phyloP scores from a whole-genome alignment of 1,140 invertebrate species.

The Cotesia vestalis region DNA sequence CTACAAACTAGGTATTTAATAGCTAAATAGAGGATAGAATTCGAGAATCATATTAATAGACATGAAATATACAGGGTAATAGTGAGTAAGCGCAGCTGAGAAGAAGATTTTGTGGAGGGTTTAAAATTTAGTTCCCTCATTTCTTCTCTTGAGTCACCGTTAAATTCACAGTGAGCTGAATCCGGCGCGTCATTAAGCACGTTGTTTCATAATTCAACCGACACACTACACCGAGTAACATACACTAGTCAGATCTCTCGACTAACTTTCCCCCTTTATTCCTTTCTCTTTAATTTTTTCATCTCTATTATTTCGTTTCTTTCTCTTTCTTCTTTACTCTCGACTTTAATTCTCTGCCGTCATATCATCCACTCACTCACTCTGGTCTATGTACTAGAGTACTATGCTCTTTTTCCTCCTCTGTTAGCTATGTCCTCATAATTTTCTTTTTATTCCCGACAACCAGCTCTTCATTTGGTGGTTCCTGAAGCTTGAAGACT shows the following conservation, averaged over 20 bases:
- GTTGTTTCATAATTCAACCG: conserved; percentile 65
- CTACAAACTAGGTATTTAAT: background rate
- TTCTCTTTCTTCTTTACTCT: background rate
- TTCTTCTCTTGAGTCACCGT: conserved; percentile 37
- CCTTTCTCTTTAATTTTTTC: conserved; percentile 25
- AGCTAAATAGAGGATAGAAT: background rate
- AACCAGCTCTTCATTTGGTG: conserved; percentile 21
- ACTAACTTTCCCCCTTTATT: conserved; percentile 35
- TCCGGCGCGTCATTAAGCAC: conserved; percentile 64
- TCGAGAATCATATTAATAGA: background rate
- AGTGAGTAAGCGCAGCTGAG: background rate
- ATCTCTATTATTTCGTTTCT: conserved; percentile 8
- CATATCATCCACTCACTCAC: too few relatives aligned
- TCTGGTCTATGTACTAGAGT: too few relatives aligned
- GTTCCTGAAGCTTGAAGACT: conserved; percentile 15
- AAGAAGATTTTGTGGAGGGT: conserved; percentile 45
- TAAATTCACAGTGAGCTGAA: conserved; percentile 59
- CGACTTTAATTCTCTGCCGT: too few relatives aligned
- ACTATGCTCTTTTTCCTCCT: too few relatives aligned
- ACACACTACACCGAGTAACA: conserved; percentile 33
- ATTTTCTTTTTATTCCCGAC: conserved; percentile 2
- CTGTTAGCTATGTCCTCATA: background rate
- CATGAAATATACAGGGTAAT: conserved; percentile 1
- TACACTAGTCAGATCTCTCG: conserved; percentile 14
- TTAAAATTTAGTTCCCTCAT: conserved; percentile 51